Percentiles rank a stretch among this genome's conserved stretches.
These are phyloP conservation scores for Rotaria macrura DNA, from an alignment of 2,888 invertebrate genomes.

Conservation along the genomic window DNA sequence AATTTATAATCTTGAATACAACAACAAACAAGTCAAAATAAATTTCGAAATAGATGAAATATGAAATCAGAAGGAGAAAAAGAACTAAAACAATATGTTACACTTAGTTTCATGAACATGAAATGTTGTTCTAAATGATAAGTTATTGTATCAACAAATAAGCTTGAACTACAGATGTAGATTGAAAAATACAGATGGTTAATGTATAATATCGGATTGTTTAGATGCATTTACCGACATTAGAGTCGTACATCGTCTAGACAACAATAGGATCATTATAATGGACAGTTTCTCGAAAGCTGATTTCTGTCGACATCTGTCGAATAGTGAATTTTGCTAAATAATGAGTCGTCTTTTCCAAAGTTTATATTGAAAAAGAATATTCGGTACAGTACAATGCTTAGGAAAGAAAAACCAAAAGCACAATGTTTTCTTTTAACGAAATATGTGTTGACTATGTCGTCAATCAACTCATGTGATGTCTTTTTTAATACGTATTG, in stretches of 20 bases:
- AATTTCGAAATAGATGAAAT: neutral
- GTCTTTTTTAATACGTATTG: too few species aligned
- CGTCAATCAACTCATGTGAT: too few species aligned
- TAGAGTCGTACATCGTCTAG: neutral
- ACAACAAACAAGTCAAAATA: neutral
- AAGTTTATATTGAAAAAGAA: too few species aligned
- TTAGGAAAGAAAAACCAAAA: too few species aligned
- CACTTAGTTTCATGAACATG: neutral
- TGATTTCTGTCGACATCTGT: neutral
- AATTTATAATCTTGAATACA: neutral
- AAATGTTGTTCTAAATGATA: neutral
- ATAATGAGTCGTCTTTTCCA: too few species aligned
- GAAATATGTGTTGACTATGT: too few species aligned
- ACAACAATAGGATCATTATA: neutral
- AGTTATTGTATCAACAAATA: neutral
- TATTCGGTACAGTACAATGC: too few species aligned
- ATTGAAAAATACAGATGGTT: too few species aligned
- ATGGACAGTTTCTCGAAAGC: too few species aligned
- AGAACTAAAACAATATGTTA: neutral
- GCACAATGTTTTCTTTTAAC: too few species aligned
- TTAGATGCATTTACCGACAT: neutral
- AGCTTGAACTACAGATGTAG: too few species aligned
- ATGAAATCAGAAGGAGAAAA: neutral
- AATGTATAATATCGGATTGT: neutral
- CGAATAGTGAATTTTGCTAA: neutral